These are phyloP conservation scores for Malurus elegans DNA, from an alignment of 2,113 vertebrate genomes.

Conservation along the genomic window DNA sequence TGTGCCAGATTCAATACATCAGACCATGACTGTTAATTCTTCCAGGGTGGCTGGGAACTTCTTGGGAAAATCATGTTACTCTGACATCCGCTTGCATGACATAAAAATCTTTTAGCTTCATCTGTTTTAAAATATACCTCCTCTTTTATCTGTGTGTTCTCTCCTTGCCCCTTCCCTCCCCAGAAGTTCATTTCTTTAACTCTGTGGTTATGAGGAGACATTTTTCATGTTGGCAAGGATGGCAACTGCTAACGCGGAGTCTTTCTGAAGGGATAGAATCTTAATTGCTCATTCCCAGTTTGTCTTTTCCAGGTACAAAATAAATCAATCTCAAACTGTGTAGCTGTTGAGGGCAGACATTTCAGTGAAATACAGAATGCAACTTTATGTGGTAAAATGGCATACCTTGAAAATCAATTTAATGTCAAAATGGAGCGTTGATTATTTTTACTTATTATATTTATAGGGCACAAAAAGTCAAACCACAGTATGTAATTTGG, in stretches of 20 bases:
- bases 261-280: neutral
- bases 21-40: neutral
- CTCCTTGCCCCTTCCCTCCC: neutral
- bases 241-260: neutral
- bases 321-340: constrained; percentile 39
- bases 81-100: neutral
- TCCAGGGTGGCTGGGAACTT: neutral
- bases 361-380: constrained; percentile 2
- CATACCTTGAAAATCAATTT: constrained; percentile 54
- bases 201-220: neutral
- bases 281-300: constrained; percentile 22
- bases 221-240: neutral
- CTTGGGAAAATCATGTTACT: neutral
- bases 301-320: constrained; percentile 36
- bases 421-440: constrained; percentile 7
- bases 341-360: constrained; percentile 6
- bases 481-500: neutral
- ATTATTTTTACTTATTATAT: constrained; percentile 33
- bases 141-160: neutral
- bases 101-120: neutral
- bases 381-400: constrained; percentile 20
- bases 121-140: accelerated
- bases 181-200: neutral
- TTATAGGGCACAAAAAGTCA: constrained; percentile 36
- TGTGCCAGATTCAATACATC: neutral